Conservation (phyloP, 2,888 invertebrate genomes). For the Xylocampa areola region DNA sequence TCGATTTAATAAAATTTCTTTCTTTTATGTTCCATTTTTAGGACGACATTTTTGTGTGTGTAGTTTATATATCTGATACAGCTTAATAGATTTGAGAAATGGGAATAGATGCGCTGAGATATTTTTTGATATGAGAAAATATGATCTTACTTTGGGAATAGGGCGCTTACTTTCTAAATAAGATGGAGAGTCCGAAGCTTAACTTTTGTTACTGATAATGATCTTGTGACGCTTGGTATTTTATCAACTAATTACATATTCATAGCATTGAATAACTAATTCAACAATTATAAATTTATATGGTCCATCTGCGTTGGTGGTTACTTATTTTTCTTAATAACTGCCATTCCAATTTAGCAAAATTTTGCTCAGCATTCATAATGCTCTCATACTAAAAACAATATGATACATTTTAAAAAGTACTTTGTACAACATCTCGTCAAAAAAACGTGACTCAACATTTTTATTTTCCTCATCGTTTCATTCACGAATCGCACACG, state of each 20-base stretch:
- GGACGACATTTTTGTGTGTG: conserved; percentile 52
- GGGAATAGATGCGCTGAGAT: conserved; percentile 47
- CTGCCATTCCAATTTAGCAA: too few relatives aligned
- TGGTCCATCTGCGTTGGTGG: neutral
- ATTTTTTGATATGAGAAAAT: conserved; percentile 30
- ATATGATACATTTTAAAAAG: neutral
- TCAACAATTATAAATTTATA: neutral
- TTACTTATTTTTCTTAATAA: neutral
- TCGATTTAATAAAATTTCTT: conserved; percentile 66
- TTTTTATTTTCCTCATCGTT: conserved; percentile 28
- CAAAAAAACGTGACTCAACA: conserved; percentile 1
- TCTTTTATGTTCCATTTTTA: conserved; percentile 53
- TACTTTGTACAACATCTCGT: neutral
- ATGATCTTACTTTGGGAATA: conserved; percentile 24
- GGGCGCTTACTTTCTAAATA: conserved; percentile 42
- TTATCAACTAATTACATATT: conserved; percentile 37
- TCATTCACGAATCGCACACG: conserved; percentile 16
- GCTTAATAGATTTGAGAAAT: conserved; percentile 60
- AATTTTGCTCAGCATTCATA: neutral
- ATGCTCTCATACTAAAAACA: too few relatives aligned
- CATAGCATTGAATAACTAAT: conserved; percentile 4
- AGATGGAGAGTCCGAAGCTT: conserved; percentile 28
- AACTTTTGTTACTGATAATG: conserved; percentile 37
- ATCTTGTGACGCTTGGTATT: conserved; percentile 35
- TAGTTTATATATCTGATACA: conserved; percentile 57